Evolutionary conservation across 2,888 invertebrate species (phyloP), one percentile per base, ranked within the genome.

Genomic region (Leptogaster cylindrica): DNA sequence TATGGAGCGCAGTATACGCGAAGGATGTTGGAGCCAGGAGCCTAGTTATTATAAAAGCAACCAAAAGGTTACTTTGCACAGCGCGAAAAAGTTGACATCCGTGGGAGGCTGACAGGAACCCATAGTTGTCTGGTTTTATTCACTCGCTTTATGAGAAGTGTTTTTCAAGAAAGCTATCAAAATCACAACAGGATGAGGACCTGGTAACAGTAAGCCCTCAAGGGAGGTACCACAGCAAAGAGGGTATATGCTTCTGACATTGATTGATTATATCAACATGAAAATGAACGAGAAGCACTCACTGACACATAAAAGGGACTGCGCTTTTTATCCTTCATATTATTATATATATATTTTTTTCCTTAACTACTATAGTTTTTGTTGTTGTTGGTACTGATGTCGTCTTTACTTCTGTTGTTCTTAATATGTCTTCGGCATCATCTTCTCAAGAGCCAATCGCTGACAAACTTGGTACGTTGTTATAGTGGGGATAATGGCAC

Each of bases 201-300:
- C 39, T 39, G 58, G 39, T 25, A 14, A 18, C 23, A 25, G 31
- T 12, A 41, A 39, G 39, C 36, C 23, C 58, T 41, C 39, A 4
- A 8, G 41, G 41, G 58, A 41, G 58, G 39, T 25, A 25, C 20
- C 39, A 39, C 0, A 58, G 58, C 12, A 41, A 33, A 14, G 28
- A 55, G 66, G 66, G 66, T 67, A 58, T 61, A 18, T 67, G 66
- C 58, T 61, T 48, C 52, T 61, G 66, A 67, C 66, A 67, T 58
- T 67, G 66, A 67, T 67, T 67, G 66, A 67, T 67, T 67, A 67
- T 67, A 67, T 67, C 66, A 67, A 67, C 58, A 67, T 48, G 46
- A 61, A 67, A 67, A 67, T 61, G 44, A 67, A 67, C 58, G 48
- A 61, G 46, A 48, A 67, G 36, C 66, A 67, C 66, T 67, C 48